Evolutionary conservation across 2,888 invertebrate genomes (phyloP), one percentile per base, ranked within the genome.

Genomic region (Eilema griseolum): DNA sequence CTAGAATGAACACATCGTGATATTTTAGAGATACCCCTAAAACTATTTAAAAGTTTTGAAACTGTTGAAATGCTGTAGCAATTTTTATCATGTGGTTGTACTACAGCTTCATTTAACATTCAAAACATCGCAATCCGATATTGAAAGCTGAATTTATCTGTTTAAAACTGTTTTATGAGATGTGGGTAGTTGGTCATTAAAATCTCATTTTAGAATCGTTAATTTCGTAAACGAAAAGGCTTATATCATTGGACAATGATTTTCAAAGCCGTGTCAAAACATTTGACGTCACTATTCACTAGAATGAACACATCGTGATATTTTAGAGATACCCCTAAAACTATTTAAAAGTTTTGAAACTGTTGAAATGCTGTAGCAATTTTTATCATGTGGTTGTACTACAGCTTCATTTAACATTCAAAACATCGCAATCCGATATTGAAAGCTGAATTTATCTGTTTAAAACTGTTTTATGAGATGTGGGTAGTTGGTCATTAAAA

Each of bases 181-280:
- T n/a, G 24, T 24, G 24, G 52, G 12, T 60, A 23, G 20, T 31
- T 52, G 37, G 37, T 37, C 37, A 68, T 68, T 68, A 68, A 62
- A 68, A 56, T 57, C 33, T 68, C 37, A 57, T 62, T 68, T 61
- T 37, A 67, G 56, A 62, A 57, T 37, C 23, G 68, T 37, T 57
- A 68, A 68, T 68, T 26, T 56, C 33, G 11, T 68, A 16, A 37
- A 64, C 66, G 28, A 28, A 28, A 28, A 28, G 28, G 28, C 28
- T 28, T 28, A 28, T 28, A 4, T 66, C 56, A 59, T 31, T 33
- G 57, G 61, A 41, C 37, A 24, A 24, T 41, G 16, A 37, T 41
- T 5, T 28, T n/a, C n/a, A n/a, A n/a, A n/a, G n/a, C n/a, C n/a
- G n/a, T n/a, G n/a, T n/a, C n/a, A n/a, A n/a, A n/a, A n/a, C n/a